Evolutionary conservation across 2,888 invertebrate species (phyloP).

Genomic region (Melinaea marsaeus): DNA sequence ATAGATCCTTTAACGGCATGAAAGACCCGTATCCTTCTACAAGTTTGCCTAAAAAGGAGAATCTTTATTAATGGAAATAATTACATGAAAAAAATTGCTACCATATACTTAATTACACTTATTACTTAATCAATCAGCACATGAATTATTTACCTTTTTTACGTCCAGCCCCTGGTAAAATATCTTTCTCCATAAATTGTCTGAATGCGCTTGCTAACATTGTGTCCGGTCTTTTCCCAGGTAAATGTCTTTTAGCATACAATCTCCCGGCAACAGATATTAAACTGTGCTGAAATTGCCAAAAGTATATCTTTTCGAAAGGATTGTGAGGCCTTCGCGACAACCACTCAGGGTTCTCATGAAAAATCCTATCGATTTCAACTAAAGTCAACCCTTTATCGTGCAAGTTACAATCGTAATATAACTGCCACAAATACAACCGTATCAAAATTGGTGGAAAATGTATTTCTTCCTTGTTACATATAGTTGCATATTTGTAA

Average conservation of each 20-base stretch:
- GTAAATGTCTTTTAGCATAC: slow-evolving; percentile 57
- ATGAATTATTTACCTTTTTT: slow-evolving; percentile 55
- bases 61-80: not conserved
- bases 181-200: slow-evolving; percentile 69
- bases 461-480: slow-evolving; percentile 52
- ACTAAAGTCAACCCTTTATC: slow-evolving; percentile 69
- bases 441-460: slow-evolving; percentile 70
- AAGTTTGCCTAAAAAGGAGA: slow-evolving; percentile 46
- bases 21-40: slow-evolving; percentile 53
- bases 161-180: slow-evolving; percentile 60
- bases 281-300: slow-evolving; percentile 79
- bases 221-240: slow-evolving; percentile 60
- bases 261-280: slow-evolving; percentile 71
- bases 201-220: slow-evolving; percentile 73
- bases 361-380: slow-evolving; percentile 71
- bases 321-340: slow-evolving; percentile 70
- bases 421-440: slow-evolving; percentile 79
- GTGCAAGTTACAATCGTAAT: slow-evolving; percentile 75
- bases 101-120: not conserved
- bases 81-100: slow-evolving; percentile 2
- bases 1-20: slow-evolving; percentile 64
- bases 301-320: slow-evolving; percentile 79
- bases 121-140: not conserved
- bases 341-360: slow-evolving; percentile 67
- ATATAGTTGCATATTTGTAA: slow-evolving; percentile 70